These are phyloP conservation scores for Strigamia transsilvanica DNA, from an alignment of 2,888 invertebrate genomes.

Conservation along the genomic window DNA sequence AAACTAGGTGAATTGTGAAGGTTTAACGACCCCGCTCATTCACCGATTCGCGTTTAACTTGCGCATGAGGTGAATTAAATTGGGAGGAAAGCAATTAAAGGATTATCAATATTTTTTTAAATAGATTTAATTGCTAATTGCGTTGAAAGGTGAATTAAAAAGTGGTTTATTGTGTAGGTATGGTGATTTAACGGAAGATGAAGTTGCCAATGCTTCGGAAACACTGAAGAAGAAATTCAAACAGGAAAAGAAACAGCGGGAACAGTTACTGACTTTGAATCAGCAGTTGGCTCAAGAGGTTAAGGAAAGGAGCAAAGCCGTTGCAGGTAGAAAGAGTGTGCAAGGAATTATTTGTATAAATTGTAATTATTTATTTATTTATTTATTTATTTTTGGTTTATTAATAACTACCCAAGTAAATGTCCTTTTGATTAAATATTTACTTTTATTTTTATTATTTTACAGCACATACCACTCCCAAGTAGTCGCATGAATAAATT, in stretches of 20 bases:
- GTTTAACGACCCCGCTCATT: no score
- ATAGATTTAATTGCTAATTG: no score
- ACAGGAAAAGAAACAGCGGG: conserved; percentile 86
- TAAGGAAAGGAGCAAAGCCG: conserved; percentile 93
- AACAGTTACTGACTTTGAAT: conserved; percentile 87
- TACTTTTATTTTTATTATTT: background rate
- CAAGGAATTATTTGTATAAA: conserved; percentile 24
- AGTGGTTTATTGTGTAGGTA: conserved; percentile 53
- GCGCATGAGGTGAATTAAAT: background rate
- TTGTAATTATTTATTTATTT: no score
- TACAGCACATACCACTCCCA: conserved; percentile 41
- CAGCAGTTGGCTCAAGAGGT: conserved; percentile 88
- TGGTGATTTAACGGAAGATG: conserved; percentile 59
- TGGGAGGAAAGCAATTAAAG: background rate
- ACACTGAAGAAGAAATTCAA: conserved; percentile 76
- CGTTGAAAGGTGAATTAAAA: background rate
- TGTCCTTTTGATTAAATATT: background rate
- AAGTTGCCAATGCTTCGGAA: conserved; percentile 61
- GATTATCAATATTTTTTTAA: background rate
- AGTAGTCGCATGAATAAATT: conserved; percentile 27
- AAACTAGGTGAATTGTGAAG: background rate
- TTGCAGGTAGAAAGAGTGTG: conserved; percentile 75
- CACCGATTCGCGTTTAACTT: no score
- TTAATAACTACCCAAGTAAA: background rate
- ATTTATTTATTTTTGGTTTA: conserved; percentile 29